A percentile compares a stretch with the other conserved stretches of the same genome.
These are phyloP conservation scores for Malacoraja senta DNA, from an alignment of 2,797 vertebrate genomes.

Conservation along the genomic window DNA sequence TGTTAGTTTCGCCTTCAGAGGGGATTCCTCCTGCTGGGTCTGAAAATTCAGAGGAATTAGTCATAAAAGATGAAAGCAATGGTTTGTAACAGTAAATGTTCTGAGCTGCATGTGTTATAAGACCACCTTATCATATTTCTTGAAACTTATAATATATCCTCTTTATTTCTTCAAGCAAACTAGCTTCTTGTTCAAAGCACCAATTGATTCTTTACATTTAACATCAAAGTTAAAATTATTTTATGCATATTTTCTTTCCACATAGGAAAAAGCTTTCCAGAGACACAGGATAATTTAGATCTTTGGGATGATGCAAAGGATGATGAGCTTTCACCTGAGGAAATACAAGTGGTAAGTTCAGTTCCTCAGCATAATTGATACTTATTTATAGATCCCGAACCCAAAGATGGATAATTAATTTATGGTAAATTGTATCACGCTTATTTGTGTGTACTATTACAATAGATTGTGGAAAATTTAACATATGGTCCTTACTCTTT, in stretches of 20 bases:
- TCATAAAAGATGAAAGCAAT: constrained; percentile 59
- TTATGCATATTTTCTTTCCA: constrained; percentile 35
- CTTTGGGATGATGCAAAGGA: constrained; percentile 75
- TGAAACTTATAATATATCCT: not conserved
- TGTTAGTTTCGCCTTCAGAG: constrained; percentile 48
- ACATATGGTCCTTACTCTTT: not conserved
- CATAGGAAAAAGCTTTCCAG: constrained; percentile 64
- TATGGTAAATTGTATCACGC: not conserved
- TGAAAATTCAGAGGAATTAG: constrained; percentile 62
- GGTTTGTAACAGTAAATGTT: constrained; percentile 53
- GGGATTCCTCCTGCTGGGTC: constrained; percentile 45
- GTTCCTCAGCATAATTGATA: not conserved
- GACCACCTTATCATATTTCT: not conserved
- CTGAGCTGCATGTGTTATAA: not conserved
- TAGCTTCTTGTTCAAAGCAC: constrained; percentile 39
- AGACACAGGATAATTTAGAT: constrained; percentile 58
- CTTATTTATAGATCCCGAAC: not conserved
- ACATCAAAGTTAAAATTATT: constrained; percentile 40
- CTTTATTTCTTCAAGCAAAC: not conserved
- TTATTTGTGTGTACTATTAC: not conserved
- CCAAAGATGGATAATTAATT: not conserved
- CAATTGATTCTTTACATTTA: constrained; percentile 40
- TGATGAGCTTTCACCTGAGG: constrained; percentile 90
- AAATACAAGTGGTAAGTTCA: constrained; percentile 83
- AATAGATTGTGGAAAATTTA: not conserved